Evolutionary conservation across 2,888 invertebrate species (phyloP), one percentile per base, ranked within the genome.

Genomic region (Clivina fossor): DNA sequence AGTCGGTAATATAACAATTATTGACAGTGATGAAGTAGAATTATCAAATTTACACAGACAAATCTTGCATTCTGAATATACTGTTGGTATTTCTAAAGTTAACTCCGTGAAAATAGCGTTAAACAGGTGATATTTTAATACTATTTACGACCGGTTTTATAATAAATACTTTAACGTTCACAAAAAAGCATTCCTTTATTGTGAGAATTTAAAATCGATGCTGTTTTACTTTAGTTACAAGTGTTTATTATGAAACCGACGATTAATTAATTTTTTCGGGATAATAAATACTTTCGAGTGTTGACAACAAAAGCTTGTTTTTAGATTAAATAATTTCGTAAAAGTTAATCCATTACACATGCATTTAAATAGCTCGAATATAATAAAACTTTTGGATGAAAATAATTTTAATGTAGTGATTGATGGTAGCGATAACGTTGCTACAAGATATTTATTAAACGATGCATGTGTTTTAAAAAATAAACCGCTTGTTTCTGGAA

Each of bases 361-460:
- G 2, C 85, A 88, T 62, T 68, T 95, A 40, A 81, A 84, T 60
- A 84, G 86, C 5, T 69, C 67, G 0, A 90, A 89, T 64, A 86
- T 89, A 0, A 51, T 84, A 15, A 74, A 82, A 0, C 78, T 92
- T 2, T 74, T 87, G 0, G 67, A 72, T 7, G 72, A 80, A 3
- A 67, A 72, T 7, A 72, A 80, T 3, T 97, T 90, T 73, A 90
- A 97, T 68, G 75, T 96, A 0, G 80, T 97, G 0, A 65, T 98
- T 38, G 99, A 99, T 75, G 94, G 94, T 44, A 91, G 90, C 1
- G 99, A 99, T 72, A 99, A 99, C 74, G 94, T 94, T 7, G 91
- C 97, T 0, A 95, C 98, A 0, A 78, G 97, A 51, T 99, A 99
- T 73, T 76, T 99, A 46, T 75, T 99, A 0, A 99, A 94, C 69